Conservation (phyloP, 2,113 vertebrate genomes). For the Pterocles burchelli region DNA sequence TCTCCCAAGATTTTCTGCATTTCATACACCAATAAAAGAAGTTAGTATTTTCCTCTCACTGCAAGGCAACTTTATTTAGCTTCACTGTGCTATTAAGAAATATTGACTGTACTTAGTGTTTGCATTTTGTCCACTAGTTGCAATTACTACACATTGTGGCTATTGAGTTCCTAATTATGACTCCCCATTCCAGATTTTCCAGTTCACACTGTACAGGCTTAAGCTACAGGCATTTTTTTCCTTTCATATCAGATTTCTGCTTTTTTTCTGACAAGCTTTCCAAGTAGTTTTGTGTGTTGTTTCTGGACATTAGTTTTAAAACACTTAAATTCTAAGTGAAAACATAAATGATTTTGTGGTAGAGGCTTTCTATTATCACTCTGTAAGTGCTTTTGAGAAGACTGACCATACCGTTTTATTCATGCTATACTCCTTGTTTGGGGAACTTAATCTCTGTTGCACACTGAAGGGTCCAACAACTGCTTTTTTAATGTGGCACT, state of each 20-base stretch:
- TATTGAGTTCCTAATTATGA: neutral
- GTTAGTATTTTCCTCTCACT: neutral
- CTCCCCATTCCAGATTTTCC: neutral
- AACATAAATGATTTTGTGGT: neutral
- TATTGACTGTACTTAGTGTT: neutral
- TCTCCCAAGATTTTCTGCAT: neutral
- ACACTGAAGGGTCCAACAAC: neutral
- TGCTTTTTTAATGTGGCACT: neutral
- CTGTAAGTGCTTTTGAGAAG: neutral
- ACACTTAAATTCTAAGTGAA: neutral
- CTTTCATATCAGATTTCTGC: neutral
- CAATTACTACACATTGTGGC: accelerated
- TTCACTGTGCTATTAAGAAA: neutral
- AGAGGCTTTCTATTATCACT: neutral
- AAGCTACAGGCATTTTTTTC: neutral
- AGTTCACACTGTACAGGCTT: neutral
- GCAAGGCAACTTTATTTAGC: neutral
- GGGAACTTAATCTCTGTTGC: neutral
- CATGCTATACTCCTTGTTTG: neutral
- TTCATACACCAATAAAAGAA: neutral
- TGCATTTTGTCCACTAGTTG: neutral
- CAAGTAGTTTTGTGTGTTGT: neutral
- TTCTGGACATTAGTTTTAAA: neutral
- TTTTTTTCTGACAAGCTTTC: neutral
- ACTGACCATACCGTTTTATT: neutral